Evolutionary conservation across 2,797 vertebrate genomes (phyloP), one percentile per base, ranked within the genome.

Genomic region (Heliangelus exortis): DNA sequence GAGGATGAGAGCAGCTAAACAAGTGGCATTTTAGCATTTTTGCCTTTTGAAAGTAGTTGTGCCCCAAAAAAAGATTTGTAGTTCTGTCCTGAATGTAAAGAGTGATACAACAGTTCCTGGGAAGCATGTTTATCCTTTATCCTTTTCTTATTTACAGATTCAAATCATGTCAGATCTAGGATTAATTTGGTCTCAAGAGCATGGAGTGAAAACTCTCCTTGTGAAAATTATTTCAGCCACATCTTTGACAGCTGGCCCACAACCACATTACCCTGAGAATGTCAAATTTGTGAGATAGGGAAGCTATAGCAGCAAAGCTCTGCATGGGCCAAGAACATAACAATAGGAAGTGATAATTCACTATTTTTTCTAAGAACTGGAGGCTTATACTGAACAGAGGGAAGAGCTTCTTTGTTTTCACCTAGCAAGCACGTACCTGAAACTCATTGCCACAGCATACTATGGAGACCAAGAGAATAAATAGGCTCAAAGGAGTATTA

Each of bases 241-340:
- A 73, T 84, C 78, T 85, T 50, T 84, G 79, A 95, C 82, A 95
- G 87, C n/a, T 94, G 92, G 58, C 66, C 62, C 45, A 75, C 34
- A 86, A 69, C 41, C 48, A 36, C 1, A 14, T 43, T 82, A 90
- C 57, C 26, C 50, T 62, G 61, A 29, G 84, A 90, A 95, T 65
- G 88, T 58, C 87, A 84, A 85, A 93, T 93, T 0, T 92, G 67
- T 67, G 80, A 94, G 91, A 89, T 71, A 95, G 93, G 48, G 0
- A 2, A 79, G 18, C n/a, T n/a, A n/a, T n/a, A n/a, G n/a, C 12
- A 66, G 74, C 4, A 93, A 67, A 90, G 41, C 39, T 69, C 54
- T 72, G n/a, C 62, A 86, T 1, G 1, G 73, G 39, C 66, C 79
- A 92, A 77, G 69, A 94, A 91, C 63, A 58, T 43, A 66, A 61